phyloP scores from a whole-genome alignment of 2,797 vertebrate species.

The Protonibea diacanthus region DNA sequence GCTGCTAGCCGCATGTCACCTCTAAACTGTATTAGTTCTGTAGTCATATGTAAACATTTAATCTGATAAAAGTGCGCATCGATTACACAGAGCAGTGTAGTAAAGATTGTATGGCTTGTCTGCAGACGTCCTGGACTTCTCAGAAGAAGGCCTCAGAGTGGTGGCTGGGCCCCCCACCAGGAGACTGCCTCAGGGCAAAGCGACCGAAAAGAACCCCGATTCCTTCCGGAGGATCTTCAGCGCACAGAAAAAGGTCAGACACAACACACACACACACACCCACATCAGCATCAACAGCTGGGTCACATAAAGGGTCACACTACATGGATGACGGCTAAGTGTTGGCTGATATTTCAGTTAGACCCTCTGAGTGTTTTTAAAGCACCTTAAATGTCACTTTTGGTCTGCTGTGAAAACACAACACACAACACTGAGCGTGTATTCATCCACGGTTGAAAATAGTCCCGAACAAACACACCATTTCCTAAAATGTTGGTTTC shows the following conservation, averaged over 20 bases:
- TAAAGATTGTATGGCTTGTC: slow-evolving; percentile 35
- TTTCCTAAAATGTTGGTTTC: too few relatives aligned
- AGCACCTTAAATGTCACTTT: background rate
- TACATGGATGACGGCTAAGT: background rate
- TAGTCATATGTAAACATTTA: too few relatives aligned
- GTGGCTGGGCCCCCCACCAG: slow-evolving; percentile 86
- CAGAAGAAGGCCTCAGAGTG: slow-evolving; percentile 86
- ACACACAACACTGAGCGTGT: background rate
- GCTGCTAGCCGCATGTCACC: too few relatives aligned
- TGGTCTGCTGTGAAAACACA: background rate
- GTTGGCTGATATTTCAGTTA: background rate
- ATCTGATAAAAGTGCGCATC: too few relatives aligned
- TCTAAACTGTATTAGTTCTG: too few relatives aligned
- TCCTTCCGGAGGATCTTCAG: slow-evolving; percentile 96
- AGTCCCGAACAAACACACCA: background rate
- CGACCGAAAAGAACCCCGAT: slow-evolving; percentile 93
- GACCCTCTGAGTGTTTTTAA: background rate
- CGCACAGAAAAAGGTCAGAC: slow-evolving; percentile 94
- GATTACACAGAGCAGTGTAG: background rate
- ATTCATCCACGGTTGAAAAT: background rate
- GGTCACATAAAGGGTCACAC: background rate
- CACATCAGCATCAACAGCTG: background rate
- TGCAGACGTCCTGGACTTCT: slow-evolving; percentile 89
- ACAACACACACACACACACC: background rate
- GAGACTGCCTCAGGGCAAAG: slow-evolving; percentile 86